These are phyloP conservation scores for Squalus acanthias DNA, from an alignment of 2,797 vertebrate species.

Conservation along the genomic window DNA sequence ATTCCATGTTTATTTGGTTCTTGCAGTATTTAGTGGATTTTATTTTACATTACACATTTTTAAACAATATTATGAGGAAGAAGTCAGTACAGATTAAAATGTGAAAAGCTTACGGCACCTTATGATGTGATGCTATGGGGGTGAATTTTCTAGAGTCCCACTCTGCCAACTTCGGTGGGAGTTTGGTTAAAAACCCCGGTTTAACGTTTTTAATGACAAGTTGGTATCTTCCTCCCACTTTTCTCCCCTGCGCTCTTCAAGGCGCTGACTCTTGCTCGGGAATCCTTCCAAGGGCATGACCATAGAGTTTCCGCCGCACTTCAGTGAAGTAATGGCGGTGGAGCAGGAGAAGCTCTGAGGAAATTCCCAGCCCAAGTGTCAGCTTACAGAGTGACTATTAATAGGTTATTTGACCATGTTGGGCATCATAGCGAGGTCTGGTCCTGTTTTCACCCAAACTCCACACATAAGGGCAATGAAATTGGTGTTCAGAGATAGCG, in stretches of 20 bases:
- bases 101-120: neutral
- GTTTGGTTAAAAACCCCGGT: neutral
- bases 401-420: neutral
- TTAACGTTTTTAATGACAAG: neutral
- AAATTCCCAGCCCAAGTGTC: neutral
- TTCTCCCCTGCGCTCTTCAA: neutral
- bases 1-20: neutral
- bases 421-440: neutral
- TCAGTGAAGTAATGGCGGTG: neutral
- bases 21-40: neutral
- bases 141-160: neutral
- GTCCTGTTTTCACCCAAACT: neutral
- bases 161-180: neutral
- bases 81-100: neutral
- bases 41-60: neutral
- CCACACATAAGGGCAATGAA: neutral
- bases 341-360: neutral
- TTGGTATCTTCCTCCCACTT: neutral
- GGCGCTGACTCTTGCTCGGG: neutral
- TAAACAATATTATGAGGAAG: neutral
- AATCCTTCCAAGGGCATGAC: neutral
- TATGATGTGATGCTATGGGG: neutral
- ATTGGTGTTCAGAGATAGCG: neutral
- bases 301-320: neutral
- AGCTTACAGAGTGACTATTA: neutral